A percentile compares a stretch with the other conserved stretches of the same genome.
Evolutionary conservation across 2,113 vertebrate species (phyloP).

Genomic region (Caracal caracal): DNA sequence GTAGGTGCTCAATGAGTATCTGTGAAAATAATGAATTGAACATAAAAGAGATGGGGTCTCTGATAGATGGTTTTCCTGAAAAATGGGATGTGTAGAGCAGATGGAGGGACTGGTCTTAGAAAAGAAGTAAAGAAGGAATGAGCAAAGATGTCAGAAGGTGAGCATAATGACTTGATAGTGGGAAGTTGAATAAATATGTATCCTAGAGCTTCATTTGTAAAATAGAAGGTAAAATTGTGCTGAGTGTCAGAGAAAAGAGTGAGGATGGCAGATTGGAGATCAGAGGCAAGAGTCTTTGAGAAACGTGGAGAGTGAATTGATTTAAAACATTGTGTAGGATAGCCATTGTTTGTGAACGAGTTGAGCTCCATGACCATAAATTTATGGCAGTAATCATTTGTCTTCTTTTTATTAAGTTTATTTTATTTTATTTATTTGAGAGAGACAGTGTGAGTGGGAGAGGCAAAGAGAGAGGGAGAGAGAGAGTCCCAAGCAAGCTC

Average conservation of each 20-base stretch:
- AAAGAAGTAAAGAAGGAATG: not conserved
- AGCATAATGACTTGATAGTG: not conserved
- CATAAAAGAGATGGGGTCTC: not conserved
- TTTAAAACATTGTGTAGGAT: not conserved
- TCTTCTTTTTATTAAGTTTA: not conserved
- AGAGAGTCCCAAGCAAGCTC: too few species aligned
- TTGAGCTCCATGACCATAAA: not conserved
- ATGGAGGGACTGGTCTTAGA: not conserved
- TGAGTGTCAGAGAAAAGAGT: not conserved
- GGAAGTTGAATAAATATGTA: not conserved
- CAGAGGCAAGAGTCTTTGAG: not conserved
- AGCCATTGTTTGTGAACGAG: not conserved
- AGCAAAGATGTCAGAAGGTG: not conserved
- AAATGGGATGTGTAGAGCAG: not conserved
- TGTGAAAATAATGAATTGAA: not conserved
- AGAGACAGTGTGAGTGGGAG: too few species aligned
- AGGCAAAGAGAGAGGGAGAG: too few species aligned
- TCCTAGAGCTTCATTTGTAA: not conserved
- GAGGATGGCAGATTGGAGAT: not conserved
- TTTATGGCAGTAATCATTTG: not conserved
- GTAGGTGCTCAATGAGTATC: not conserved
- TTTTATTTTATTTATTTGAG: too few species aligned
- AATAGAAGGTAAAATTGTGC: not conserved
- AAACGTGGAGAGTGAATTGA: not conserved
- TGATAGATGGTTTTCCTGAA: not conserved